These are phyloP conservation scores for Gymnocheta viridis DNA, from an alignment of 2,888 invertebrate species.

Conservation along the genomic window DNA sequence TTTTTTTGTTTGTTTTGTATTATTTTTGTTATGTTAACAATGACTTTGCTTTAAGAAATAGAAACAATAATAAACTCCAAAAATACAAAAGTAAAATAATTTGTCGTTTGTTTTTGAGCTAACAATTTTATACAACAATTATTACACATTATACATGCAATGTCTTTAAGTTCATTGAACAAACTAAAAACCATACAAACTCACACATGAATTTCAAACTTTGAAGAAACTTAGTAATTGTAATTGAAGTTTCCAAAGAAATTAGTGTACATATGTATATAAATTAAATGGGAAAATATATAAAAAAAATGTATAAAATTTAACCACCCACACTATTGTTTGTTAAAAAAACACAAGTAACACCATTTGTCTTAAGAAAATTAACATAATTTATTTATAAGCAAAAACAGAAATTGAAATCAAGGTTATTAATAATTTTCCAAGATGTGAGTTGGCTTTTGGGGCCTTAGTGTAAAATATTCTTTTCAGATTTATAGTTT, in stretches of 20 bases:
- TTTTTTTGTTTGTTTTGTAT: constrained; percentile 2
- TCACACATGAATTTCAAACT: constrained; percentile 1
- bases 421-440: constrained; percentile 28
- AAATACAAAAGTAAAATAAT: constrained; percentile 30
- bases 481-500: no score
- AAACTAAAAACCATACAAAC: constrained; percentile 55
- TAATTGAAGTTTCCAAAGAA: constrained; percentile 47
- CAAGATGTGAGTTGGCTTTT: not conserved
- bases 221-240: not conserved
- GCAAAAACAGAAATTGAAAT: not conserved
- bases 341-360: not conserved
- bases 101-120: constrained; percentile 40
- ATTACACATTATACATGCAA: constrained; percentile 65
- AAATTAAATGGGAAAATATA: constrained; percentile 56
- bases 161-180: constrained; percentile 71
- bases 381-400: constrained; percentile 57
- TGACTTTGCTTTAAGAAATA: constrained; percentile 40
- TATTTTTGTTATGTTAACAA: constrained; percentile 45
- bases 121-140: constrained; percentile 57
- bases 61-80: constrained; percentile 38
- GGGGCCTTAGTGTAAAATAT: not conserved
- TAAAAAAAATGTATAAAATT: no score
- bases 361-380: constrained; percentile 52
- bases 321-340: constrained; percentile 56
- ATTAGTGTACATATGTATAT: not conserved